Base-by-base conservation (phyloP, 37 sponge, comb jelly and placozoan species). In the Eunapius fragilis region DNA sequence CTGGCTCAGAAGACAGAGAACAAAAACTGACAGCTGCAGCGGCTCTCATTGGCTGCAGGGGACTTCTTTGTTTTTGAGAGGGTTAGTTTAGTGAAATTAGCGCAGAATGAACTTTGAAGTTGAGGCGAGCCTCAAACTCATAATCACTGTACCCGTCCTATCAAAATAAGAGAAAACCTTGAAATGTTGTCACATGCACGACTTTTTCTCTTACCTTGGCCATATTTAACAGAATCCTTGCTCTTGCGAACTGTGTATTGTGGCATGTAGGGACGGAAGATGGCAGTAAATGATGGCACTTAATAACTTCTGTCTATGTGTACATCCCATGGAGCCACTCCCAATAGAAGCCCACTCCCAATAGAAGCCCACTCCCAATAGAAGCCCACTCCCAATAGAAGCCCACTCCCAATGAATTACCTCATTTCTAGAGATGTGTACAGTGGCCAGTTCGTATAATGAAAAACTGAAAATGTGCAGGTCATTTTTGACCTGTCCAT, bases 381-480 rank as follows among this genome's bases (percentile, higher is more conserved):
- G n/a, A n/a, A n/a, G n/a, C n/a, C n/a, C n/a, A n/a, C n/a, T n/a
- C n/a, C n/a, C n/a, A n/a, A n/a, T n/a, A n/a, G n/a, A n/a, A n/a
- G n/a, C n/a, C n/a, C n/a, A n/a, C n/a, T n/a, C 58, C 58, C 58
- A 58, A 58, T 17, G 58, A 11, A 27, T 6, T 81, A 95, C 95
- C 93, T 95, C 91, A 38, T 79, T 45, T 37, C 80, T 79, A n/a
- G 31, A 58, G 19, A 89, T 92, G 69, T 89, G 84, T 25, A 95
- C 80, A 49, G 87, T 78, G 31, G 90, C 94, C 38, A 96, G 6
- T 71, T 96, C 96, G 38, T 93, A 93, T 81, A 89, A 45, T 22
- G 94, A 89, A 67, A 89, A 96, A 48, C 92, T 80, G 4, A 91
- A 24, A 33, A 96, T 93, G 92, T 96, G 94, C 67, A 93, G 91